Percentiles rank a stretch among this genome's conserved stretches.
Conservation (phyloP, 2,797 vertebrate genomes). For the Borostomias antarcticus region DNA sequence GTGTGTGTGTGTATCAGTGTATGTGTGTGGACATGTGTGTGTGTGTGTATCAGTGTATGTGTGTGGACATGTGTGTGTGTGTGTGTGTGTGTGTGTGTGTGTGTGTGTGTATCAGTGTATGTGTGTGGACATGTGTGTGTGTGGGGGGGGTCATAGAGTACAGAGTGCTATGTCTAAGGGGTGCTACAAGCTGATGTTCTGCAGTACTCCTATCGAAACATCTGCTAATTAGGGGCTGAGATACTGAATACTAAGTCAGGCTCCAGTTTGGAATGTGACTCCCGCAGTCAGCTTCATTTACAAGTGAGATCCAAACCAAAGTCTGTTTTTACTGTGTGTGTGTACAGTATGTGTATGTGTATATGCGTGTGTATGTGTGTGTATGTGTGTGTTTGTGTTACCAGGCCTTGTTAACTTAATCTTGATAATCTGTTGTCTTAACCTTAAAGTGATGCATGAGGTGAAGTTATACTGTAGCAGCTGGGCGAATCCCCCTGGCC, state of each 20-base stretch:
- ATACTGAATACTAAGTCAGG: slow-evolving; percentile 3
- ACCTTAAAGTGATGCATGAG: neutral
- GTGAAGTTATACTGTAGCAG: no score
- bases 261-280: neutral
- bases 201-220: slow-evolving; percentile 19
- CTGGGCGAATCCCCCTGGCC: no score
- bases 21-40: no score
- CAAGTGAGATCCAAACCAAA: neutral
- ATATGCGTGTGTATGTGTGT: no score
- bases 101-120: no score
- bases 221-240: slow-evolving; percentile 26
- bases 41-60: no score
- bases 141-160: no score
- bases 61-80: no score
- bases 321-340: neutral
- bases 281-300: neutral
- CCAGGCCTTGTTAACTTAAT: neutral
- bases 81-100: neutral
- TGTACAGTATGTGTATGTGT: neutral
- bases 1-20: no score
- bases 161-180: neutral
- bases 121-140: no score
- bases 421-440: no score
- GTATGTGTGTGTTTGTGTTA: neutral
- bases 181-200: slow-evolving; percentile 14